phyloP scores from a whole-genome alignment of 1,140 invertebrate genomes.

The Coptotermes formosanus region DNA sequence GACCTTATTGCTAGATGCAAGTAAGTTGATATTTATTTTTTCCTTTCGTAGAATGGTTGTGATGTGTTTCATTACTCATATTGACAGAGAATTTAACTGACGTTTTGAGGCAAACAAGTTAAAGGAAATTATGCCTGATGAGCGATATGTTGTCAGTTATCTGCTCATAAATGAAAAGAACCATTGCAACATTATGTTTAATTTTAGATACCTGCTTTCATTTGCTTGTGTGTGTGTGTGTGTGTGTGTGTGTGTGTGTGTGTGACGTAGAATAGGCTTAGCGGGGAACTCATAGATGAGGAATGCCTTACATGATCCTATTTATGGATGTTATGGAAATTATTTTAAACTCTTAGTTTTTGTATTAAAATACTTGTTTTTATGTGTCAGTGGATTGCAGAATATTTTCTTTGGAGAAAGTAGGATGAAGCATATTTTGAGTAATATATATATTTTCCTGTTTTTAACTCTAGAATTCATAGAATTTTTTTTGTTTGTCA shows the following conservation, averaged over 20 bases:
- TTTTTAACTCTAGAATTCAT: too few relatives aligned
- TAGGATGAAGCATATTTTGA: too few relatives aligned
- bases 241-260: too few relatives aligned
- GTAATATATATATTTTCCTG: too few relatives aligned
- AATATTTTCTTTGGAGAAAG: background rate
- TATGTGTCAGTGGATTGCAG: background rate
- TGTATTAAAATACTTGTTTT: background rate
- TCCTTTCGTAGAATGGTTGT: background rate
- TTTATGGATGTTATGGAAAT: background rate
- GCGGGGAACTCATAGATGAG: background rate
- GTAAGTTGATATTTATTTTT: background rate
- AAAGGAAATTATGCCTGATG: background rate
- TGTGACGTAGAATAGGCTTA: background rate
- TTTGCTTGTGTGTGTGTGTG: background rate
- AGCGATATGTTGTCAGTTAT: background rate
- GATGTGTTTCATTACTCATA: background rate
- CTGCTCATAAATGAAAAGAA: background rate
- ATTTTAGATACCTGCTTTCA: background rate
- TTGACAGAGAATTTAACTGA: background rate
- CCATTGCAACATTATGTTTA: background rate
- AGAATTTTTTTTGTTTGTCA: too few relatives aligned
- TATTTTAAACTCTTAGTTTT: background rate
- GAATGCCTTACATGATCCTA: background rate
- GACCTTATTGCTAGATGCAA: background rate
- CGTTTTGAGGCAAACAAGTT: background rate